Base-by-base conservation (phyloP, 2,797 vertebrate genomes). In the Artibeus jamaicensis region DNA sequence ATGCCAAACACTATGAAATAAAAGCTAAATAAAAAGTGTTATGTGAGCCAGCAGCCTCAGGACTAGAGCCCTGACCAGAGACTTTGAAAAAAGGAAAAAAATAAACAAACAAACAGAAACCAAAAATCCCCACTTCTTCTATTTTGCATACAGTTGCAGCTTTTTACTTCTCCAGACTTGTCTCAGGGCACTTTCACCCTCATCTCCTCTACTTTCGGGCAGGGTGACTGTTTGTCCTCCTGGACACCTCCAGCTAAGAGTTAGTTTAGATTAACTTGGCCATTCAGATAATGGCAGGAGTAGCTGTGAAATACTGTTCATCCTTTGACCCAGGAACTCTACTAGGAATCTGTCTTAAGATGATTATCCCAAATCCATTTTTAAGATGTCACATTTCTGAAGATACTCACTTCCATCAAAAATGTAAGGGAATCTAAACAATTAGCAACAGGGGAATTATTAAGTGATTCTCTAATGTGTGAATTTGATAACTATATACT, bases 1-100 rank as follows among this genome's bases (percentile, higher is more conserved):
- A 94, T 82, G 91, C 37, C 94, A 96, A 96, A 77, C 26, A 84
- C 71, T 29, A 68, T 62, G 34, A 96, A 93, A 92, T 70, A 81
- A 77, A 92, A 89, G 37, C 91, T 84, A 46, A 89, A 78, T 83
- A 76, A 93, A 48, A 91, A 37, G 21, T 29, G 16, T 21, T 85
- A 65, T 34, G 26, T 44, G 9, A 81, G 37, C 70, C 65, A 65
- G 88, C 11, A 86, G 67, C 34, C 84, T 5, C 22, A 16, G 48
- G 70, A 46, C 26, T 9, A 3, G 0, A 62, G 46, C 29, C 11
- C 42, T 71, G 29, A 29, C n/a, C 42, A 24, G 53, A 92, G 44
- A 89, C 42, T 9, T 19, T 5, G 11, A 78, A 86, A 86, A 74
- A 50, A 14, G 67, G 34, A 9, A 62, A n/a, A 42, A 84, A 84